Base-by-base conservation (phyloP, 2,797 vertebrate species). In the Podarcis lilfordi region DNA sequence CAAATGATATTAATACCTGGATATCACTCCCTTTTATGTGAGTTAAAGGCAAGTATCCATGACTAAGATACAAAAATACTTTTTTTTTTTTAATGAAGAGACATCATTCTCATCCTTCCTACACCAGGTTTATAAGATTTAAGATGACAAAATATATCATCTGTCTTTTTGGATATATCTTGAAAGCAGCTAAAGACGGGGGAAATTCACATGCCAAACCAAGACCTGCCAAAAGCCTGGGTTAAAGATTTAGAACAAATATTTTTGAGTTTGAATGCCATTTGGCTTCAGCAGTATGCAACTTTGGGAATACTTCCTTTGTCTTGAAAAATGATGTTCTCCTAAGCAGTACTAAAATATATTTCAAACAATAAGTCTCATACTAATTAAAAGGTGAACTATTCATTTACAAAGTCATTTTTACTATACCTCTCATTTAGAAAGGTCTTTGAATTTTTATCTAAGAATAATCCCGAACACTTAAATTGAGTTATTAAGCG, bases 11-110 rank as follows among this genome's bases (percentile, higher is more conserved):
- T 88, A 92, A 79, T 0, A 0, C 76, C 77, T 27, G 19, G 66
- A 8, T 29, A 81, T 85, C 88, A 92, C 50, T 87, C 72, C 72
- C 59, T 89, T 79, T 83, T 82, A 19, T 59, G 77, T 13, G 17
- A 69, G 83, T 86, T 76, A 86, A 91, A 93, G 15, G 64, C 61
- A 91, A 78, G 50, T 84, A 89, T 0, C 1, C 5, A 79, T 88
- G 21, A 55, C 85, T 92, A 92, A 88, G 80, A 87, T 23, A 64
- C 17, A 90, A 93, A 94, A 90, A 91, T 29, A 83, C 1, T 43
- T 43, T 7, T 43, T 43, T 3, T 78, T 90, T 82, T 84, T 85
- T 74, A 11, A 89, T 86, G 82, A 86, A 4, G 86, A 80, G 77
- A 87, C 27, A 66, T 17, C 3, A 40, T 37, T 86, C 85, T 91